Evolutionary conservation across 2,888 invertebrate genomes (phyloP).

Genomic region (Synanthedon vespiformis): DNA sequence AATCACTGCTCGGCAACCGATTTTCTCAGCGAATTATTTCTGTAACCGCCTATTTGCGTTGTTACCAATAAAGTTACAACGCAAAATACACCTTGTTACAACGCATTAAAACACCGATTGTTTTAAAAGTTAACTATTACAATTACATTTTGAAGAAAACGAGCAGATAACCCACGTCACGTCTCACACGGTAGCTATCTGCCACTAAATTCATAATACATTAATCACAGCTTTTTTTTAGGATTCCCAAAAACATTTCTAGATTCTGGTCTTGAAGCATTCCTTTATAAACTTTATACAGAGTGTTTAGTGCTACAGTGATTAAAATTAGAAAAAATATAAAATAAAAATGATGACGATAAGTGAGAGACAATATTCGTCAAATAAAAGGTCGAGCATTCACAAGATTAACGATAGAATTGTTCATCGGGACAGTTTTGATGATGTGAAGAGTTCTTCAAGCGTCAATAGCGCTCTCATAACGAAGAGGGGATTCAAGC

Average conservation of each 20-base stretch:
- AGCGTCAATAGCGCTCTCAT: conserved; percentile 73
- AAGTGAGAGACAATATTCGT: conserved; percentile 64
- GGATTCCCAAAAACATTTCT: conserved; percentile 10
- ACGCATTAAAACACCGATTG: conserved; percentile 1
- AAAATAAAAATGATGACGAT: conserved; percentile 61
- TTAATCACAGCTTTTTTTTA: conserved; percentile 17
- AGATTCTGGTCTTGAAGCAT: conserved; percentile 11
- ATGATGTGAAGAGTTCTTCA: conserved; percentile 60
- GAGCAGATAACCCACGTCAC: neutral
- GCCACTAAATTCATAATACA: conserved; percentile 6
- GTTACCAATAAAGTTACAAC: conserved; percentile 6
- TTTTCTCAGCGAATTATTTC: conserved; percentile 22
- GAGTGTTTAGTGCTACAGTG: conserved; percentile 7
- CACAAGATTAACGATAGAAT: conserved; percentile 63
- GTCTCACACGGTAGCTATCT: neutral
- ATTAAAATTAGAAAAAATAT: conserved; percentile 12
- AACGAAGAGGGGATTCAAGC: conserved; percentile 83
- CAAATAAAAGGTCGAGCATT: conserved; percentile 63
- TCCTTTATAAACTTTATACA: conserved; percentile 4
- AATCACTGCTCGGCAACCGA: conserved; percentile 15
- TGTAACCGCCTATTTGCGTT: conserved; percentile 19
- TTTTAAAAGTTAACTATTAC: neutral
- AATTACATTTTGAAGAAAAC: neutral
- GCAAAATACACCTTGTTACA: conserved; percentile 11
- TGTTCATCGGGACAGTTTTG: conserved; percentile 57